Base-by-base conservation (phyloP, 2,797 vertebrate genomes). In the Pseudochirops corinnae region DNA sequence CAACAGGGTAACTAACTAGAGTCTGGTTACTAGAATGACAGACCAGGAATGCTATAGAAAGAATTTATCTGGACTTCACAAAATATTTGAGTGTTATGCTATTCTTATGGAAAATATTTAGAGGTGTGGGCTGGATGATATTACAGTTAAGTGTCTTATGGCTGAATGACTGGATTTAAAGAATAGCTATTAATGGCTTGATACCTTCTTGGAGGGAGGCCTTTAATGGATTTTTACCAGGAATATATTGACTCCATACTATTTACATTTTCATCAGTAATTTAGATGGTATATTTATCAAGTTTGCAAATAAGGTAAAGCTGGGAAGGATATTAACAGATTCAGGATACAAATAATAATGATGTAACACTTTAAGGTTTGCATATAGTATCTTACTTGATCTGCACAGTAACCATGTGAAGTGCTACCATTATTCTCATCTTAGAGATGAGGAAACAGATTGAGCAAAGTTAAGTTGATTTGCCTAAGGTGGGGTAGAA, bases 301-400 rank as follows among this genome's bases (percentile, higher is more conserved):
- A 39, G 46, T 87, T 87, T 87, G n/a, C 74, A 87, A 87, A 87
- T 46, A 87, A 87, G 74, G 67, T 82, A n/a, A 74, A 74, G 62
- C 62, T 74, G 33, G 62, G 14, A 74, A 74, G 33, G n/a, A 21
- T 9, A 39, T n/a, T 39, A 39, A 39, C n/a, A 82, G 67, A 7
- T 39, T 39, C 7, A 16, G 18, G 67, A 39, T 74, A 74, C n/a
- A 39, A 39, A 60, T 13, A 62, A 39, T 39, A 74, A 74, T 21
- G 14, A 74, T 74, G 39, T 74, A 39, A 2, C n/a, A 74, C n/a
- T 74, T 16, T 9, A 74, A 39, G 16, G n/a, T 74, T 74, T 39
- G 33, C 18, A 74, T 3, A 74, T 74, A 24, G 6, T 39, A 39
- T 74, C n/a, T 67, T 67, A 39, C 5, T 74, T 74, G 67, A 74